Evolutionary conservation across 2,797 vertebrate genomes (phyloP), one percentile per base, ranked within the genome.

Genomic region (Spheniscus humboldti): DNA sequence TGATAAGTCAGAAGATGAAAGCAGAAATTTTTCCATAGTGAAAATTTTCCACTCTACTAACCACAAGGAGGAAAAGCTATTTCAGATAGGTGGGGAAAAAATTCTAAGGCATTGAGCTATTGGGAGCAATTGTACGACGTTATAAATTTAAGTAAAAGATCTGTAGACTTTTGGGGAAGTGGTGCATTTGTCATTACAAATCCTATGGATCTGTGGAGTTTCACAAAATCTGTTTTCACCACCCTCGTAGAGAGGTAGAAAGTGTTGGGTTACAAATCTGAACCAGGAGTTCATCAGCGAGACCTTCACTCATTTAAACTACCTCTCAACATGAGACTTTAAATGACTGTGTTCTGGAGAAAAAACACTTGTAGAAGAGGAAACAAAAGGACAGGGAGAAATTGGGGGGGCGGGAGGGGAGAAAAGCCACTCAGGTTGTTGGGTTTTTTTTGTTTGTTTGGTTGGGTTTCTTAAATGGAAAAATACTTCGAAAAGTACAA

Each of bases 391-490:
- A 66, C 14, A 47, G 10, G 23, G 25, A 71, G 8, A 73, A 90
- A 73, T 7, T 48, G 8, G 5, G 6, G 13, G 8, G 13, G 13
- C 2, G 10, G 2, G 5, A 2, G 13, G 0, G 1, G 1, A 27
- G 11, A 22, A 5, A 57, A 37, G 15, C 10, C 41, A 48, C 17
- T 30, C 25, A 13, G 18, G 11, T 48, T 39, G 41, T 41, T 41
- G 41, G 60, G 4, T 2, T 31, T 13, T 5, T 64, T 16, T 9
- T 60, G 35, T 3, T 68, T 66, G 24, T 0, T 24, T 33, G 20
- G 6, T 9, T 86, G 10, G 2, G 4, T 7, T 48, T 74, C 80
- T 86, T 55, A 27, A 82, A 73, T 48, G 25, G 18, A 71, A 88
- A 88, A 18, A 56, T 59, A 66, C 9, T 76, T 59, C 56, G 35